Base-by-base conservation (phyloP, 2,797 vertebrate species). In the Fundulus diaphanus region DNA sequence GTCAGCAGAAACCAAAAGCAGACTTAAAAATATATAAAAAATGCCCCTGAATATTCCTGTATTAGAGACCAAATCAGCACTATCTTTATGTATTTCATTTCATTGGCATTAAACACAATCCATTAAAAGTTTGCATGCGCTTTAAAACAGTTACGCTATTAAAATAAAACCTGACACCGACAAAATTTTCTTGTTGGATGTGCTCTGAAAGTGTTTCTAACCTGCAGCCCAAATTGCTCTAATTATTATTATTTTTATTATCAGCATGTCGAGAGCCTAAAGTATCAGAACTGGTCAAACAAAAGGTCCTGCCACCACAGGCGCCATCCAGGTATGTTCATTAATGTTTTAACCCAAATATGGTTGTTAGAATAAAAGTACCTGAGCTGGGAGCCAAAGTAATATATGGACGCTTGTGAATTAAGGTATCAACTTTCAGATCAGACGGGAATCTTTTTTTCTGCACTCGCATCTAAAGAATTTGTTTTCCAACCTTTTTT, bases 201-300 rank as follows among this genome's bases (percentile, higher is more conserved):
- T 77, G 1, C 70, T 66, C 16, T 79, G 44, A 81, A 24, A 74
- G 7, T 75, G 5, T 73, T 22, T 76, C 51, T 63, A 40, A 1
- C n/a, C 37, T 75, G 46, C 29, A 20, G 4, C 49, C 33, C 11
- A 35, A 33, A 6, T 49, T 51, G 1, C 7, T 2, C 9, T 42
- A 42, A 9, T 31, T 59, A 56, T 29, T 59, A 59, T 59, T 88
- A 24, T 88, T 37, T 73, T 72, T 73, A 24, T 87, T 85, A 92
- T 72, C 89, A 99, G 98, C 97, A 76, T 99, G 98, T 89, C 95
- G 96, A 88, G 97, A 99, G 90, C 97, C 98, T 77, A 99, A 98
- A 95, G 96, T 97, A 77, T 97, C 98, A 80, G 98, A 99, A 78
- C 91, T 99, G 94, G 98, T 99, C 79, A 97, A 92, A 92, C 96